Evolutionary conservation across 1,140 invertebrate genomes (phyloP), one percentile per base, ranked within the genome.

Genomic region (Cotesia glomerata): DNA sequence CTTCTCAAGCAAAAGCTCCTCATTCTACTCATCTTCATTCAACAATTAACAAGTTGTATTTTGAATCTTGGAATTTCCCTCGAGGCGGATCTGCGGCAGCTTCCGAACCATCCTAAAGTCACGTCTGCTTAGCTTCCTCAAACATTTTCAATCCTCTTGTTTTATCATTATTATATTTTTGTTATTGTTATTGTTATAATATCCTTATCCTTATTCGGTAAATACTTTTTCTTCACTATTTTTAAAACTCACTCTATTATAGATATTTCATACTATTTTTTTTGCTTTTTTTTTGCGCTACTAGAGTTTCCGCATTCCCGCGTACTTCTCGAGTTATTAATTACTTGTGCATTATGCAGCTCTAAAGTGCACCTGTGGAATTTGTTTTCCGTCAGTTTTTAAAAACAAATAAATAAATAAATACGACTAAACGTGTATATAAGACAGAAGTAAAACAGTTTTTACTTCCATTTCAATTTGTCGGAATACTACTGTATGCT

Each of bases 21-120:
- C 39, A 45, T 11, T 45, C 39, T 45, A 45, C 39, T 45, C 39
- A 45, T 63, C 61, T 72, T 51, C 66, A 75, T 79, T 79, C 77
- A 80, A 73, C 77, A 80, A 80, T 80, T 80, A 80, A 73, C 77
- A 79, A 80, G 77, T 80, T 80, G 78, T 80, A 80, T 80, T 80
- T 78, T 62, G 72, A 71, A 80, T 79, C 66, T 61, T 61, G 56
- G 52, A 63, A 72, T 77, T 80, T 77, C 78, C 49, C 75, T 56
- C 39, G 65, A 68, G 67, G 63, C 69, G 66, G 64, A 75, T 75
- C 63, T 76, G 68, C 69, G 39, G 71, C 65, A 67, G 65, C 49
- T 67, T 67, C 65, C 51, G 65, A 51, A 26, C 39, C 65, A 69
- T 69, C 67, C 26, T 11, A 59, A 59, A 69, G 67, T 58, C 59